These are phyloP conservation scores for Porites australiensis DNA, from an alignment of 64 coral and sea anemone genomes.

Conservation along the genomic window DNA sequence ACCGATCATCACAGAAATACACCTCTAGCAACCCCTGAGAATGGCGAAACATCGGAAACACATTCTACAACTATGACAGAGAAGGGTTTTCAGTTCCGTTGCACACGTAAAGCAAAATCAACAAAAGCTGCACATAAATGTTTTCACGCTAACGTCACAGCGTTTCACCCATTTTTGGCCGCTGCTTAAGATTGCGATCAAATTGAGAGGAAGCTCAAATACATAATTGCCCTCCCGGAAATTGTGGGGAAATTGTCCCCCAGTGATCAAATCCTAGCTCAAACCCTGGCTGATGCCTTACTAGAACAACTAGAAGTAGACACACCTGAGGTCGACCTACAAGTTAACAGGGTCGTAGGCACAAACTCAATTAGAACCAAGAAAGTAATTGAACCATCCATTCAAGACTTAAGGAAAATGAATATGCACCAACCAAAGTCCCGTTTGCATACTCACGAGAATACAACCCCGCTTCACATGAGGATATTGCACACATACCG, in stretches of 20 bases:
- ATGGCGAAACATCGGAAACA: constrained; percentile 7
- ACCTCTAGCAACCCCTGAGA: neutral
- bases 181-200: neutral
- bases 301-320: constrained; percentile 11
- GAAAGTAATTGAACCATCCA: constrained; percentile 23
- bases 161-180: neutral
- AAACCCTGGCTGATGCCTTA: constrained; percentile 51
- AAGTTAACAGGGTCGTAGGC: neutral
- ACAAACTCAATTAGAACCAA: neutral
- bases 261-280: constrained; percentile 64
- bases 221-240: constrained; percentile 6
- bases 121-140: neutral
- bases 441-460: constrained; percentile 44
- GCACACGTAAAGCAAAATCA: neutral
- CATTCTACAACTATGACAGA: constrained; percentile 28
- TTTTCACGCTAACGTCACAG: neutral
- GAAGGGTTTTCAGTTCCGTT: constrained; percentile 6
- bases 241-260: constrained; percentile 1
- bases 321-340: constrained; percentile 40
- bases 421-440: constrained; percentile 6
- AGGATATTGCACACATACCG: constrained; percentile 30
- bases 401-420: constrained; percentile 62
- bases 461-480: constrained; percentile 44
- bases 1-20: too few species aligned
- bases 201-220: neutral